Evolutionary conservation across 2,113 vertebrate genomes (phyloP).

Genomic region (Myrmecobius fasciatus): DNA sequence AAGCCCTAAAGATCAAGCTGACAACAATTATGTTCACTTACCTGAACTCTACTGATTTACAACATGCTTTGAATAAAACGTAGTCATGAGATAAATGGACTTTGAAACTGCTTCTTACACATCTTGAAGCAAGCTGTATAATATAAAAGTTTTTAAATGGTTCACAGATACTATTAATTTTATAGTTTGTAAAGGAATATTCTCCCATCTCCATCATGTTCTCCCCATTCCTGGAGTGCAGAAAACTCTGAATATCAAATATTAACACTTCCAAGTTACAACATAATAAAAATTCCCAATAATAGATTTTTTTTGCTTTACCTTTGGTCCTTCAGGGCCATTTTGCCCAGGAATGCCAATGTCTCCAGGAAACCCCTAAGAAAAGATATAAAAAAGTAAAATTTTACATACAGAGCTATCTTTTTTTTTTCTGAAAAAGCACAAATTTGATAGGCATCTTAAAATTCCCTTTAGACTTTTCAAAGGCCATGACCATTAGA

Average conservation of each 20-base stretch:
- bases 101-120: background rate
- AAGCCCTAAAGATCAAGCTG: background rate
- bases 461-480: conserved; percentile 16
- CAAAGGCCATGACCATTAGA: background rate
- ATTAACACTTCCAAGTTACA: background rate
- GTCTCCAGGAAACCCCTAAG: conserved; percentile 97
- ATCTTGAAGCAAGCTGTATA: conserved; percentile 19
- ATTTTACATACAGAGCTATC: conserved; percentile 16
- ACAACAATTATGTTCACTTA: conserved; percentile 44
- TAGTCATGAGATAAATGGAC: background rate
- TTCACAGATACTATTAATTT: background rate
- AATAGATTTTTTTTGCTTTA: conserved; percentile 78
- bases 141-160: background rate
- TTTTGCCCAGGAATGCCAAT: conserved; percentile 96
- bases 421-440: conserved; percentile 39
- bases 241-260: conserved; percentile 3
- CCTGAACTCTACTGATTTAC: background rate
- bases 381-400: conserved; percentile 64
- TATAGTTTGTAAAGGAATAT: background rate
- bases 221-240: background rate
- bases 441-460: conserved; percentile 22
- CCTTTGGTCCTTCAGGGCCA: conserved; percentile 95
- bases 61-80: background rate
- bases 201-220: conserved; percentile 12
- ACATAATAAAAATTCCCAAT: background rate